Conservation (phyloP, 1,140 invertebrate species). For the Drosophila asahinai region DNA sequence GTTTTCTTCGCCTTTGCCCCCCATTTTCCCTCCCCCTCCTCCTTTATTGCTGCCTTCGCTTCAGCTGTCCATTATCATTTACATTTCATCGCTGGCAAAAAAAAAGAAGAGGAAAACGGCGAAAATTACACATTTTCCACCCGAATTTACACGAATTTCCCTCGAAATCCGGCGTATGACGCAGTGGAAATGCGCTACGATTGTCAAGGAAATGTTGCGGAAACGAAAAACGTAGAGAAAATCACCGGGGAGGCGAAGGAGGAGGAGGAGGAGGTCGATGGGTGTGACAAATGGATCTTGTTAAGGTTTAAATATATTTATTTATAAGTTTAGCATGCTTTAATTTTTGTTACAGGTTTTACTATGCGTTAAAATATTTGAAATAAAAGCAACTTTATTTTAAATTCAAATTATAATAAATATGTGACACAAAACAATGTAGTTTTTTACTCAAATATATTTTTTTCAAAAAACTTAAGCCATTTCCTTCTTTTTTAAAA, state of each 20-base stretch:
- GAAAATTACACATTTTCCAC: slow-evolving; percentile 21
- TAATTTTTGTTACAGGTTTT: too few relatives aligned
- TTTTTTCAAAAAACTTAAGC: too few relatives aligned
- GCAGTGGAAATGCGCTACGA: slow-evolving; percentile 53
- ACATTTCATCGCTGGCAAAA: slow-evolving; percentile 16
- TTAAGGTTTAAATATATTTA: neutral
- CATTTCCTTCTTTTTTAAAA: too few relatives aligned
- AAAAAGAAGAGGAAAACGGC: slow-evolving; percentile 5
- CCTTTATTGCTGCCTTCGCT: slow-evolving; percentile 21
- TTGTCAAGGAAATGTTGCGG: slow-evolving; percentile 25
- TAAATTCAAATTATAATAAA: too few relatives aligned
- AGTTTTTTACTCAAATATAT: too few relatives aligned
- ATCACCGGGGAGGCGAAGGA: neutral
- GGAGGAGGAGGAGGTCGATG: neutral
- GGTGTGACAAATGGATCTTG: neutral
- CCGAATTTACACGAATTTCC: slow-evolving; percentile 27
- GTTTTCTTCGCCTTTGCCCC: neutral
- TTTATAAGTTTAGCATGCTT: too few relatives aligned
- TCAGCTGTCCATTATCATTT: slow-evolving; percentile 52
- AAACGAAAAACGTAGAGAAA: slow-evolving; percentile 12
- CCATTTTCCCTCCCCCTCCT: neutral
- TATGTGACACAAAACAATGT: too few relatives aligned
- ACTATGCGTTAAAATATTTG: too few relatives aligned
- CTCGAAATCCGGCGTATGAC: slow-evolving; percentile 42
- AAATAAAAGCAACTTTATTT: too few relatives aligned